These are phyloP conservation scores for Tetranychus cinnabarinus DNA, from an alignment of 1,140 invertebrate species.

Conservation along the genomic window DNA sequence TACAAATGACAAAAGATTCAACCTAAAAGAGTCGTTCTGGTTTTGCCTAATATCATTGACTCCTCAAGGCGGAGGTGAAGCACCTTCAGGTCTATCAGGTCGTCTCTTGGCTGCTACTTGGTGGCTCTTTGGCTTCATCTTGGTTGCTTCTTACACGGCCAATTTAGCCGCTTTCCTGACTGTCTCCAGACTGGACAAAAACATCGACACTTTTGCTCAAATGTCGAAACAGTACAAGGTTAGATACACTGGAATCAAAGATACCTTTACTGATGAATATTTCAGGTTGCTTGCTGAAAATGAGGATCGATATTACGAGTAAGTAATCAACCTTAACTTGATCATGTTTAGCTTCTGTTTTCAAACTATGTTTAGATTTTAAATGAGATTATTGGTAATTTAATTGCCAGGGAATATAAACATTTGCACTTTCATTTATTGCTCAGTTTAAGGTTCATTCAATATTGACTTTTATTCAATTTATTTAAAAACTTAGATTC, in stretches of 20 bases:
- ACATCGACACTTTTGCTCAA: slow-evolving; percentile 73
- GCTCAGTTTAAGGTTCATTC: too few relatives aligned
- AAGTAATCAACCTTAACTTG: not conserved
- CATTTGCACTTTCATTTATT: too few relatives aligned
- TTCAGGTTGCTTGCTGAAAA: slow-evolving; percentile 87
- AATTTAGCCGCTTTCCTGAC: slow-evolving; percentile 84
- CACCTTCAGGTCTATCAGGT: slow-evolving; percentile 76
- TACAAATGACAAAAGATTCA: slow-evolving; percentile 31
- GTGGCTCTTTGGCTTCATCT: slow-evolving; percentile 95
- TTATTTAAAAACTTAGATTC: too few relatives aligned
- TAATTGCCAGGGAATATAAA: too few relatives aligned
- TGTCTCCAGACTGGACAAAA: slow-evolving; percentile 67
- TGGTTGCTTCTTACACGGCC: slow-evolving; percentile 89
- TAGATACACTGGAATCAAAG: slow-evolving; percentile 61
- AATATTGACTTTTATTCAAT: too few relatives aligned
- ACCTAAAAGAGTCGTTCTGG: slow-evolving; percentile 79
- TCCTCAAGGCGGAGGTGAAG: slow-evolving; percentile 65
- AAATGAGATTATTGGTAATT: too few relatives aligned
- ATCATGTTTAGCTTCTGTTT: too few relatives aligned
- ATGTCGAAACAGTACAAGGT: slow-evolving; percentile 83
- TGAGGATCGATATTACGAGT: slow-evolving; percentile 71
- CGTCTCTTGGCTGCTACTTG: slow-evolving; percentile 78
- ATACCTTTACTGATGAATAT: slow-evolving; percentile 65
- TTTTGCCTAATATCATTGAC: slow-evolving; percentile 96
- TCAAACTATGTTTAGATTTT: not conserved